Base-by-base conservation (phyloP, 2,888 invertebrate genomes). In the Baronia brevicornis region DNA sequence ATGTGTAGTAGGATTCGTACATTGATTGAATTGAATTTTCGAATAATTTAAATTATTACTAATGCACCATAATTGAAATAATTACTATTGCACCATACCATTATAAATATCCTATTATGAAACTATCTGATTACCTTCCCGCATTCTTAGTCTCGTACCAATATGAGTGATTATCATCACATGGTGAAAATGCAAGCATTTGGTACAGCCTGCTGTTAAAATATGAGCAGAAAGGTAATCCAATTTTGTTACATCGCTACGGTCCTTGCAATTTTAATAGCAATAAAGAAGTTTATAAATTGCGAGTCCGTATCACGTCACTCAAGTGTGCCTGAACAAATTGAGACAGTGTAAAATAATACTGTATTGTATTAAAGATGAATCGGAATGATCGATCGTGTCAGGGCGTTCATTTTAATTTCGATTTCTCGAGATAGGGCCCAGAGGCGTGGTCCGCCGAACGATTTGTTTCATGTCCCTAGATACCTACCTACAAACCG, bases 391-490 rank as follows among this genome's bases (percentile, higher is more conserved):
- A 84, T 82, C 82, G 82, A 84, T 84, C 65, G 77, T 57, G 71
- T 54, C 60, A 62, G 75, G 73, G 77, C 73, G 82, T 77, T 70
- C 72, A 65, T 82, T 79, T 82, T 79, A 80, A 82, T 84, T 82
- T 78, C 74, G 82, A 80, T 79, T 73, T 63, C 58, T 45, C 57
- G 66, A 72, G 74, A 74, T 72, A 67, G 69, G 62, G 61, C 49
- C 28, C 63, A 68, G 59, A 73, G 82, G 82, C 78, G 82, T 80
- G 82, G 82, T 67, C 57, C 58, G 41, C 52, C 52, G 71, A 72
- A 77, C 82, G 64, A 84, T 84, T 84, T 82, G 78, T 82, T 82
- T 74, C 71, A 68, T 68, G 73, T 77, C 77, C 68, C 77, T 73
- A 58, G 51, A 56, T 62, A 55, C 63, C 56, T 60, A 60, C 58